Percentiles rank a stretch among this genome's conserved stretches.
These are phyloP conservation scores for Eptesicus fuscus DNA, from an alignment of 2,113 vertebrate genomes.

Conservation along the genomic window DNA sequence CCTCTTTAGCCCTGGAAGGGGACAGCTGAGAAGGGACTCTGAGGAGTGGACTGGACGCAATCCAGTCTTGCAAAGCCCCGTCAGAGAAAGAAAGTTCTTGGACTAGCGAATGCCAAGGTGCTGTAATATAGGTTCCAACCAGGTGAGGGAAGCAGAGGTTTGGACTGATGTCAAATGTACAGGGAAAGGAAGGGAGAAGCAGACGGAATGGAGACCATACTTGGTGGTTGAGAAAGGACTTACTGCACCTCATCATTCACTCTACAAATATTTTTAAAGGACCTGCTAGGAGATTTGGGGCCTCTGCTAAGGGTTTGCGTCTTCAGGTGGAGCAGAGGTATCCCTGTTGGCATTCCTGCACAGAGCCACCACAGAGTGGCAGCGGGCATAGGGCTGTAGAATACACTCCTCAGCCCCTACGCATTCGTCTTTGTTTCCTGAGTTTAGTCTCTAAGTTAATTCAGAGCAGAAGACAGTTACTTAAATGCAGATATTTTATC, in stretches of 20 bases:
- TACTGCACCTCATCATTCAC: background rate
- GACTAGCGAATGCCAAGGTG: background rate
- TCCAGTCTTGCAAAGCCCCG: background rate
- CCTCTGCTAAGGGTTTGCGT: background rate
- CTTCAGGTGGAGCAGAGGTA: background rate
- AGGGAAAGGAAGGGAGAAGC: constrained; percentile 24
- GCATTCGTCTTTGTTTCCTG: constrained; percentile 44
- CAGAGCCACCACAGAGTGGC: background rate
- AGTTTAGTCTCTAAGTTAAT: constrained; percentile 63
- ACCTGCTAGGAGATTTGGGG: no score
- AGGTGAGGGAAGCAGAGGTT: constrained; percentile 25
- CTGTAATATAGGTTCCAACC: background rate
- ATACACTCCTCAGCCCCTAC: background rate
- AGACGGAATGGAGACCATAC: background rate
- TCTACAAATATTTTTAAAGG: background rate
- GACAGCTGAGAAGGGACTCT: background rate
- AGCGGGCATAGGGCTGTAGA: background rate
- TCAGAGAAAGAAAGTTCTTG: background rate
- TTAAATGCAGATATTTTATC: constrained; percentile 78
- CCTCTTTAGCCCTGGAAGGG: background rate
- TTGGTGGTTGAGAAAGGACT: background rate
- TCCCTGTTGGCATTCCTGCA: background rate
- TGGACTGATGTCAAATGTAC: background rate
- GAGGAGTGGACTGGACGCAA: background rate
- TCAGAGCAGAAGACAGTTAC: constrained; percentile 68